phyloP scores from a whole-genome alignment of 1,140 invertebrate genomes.

The Bombus impatiens region DNA sequence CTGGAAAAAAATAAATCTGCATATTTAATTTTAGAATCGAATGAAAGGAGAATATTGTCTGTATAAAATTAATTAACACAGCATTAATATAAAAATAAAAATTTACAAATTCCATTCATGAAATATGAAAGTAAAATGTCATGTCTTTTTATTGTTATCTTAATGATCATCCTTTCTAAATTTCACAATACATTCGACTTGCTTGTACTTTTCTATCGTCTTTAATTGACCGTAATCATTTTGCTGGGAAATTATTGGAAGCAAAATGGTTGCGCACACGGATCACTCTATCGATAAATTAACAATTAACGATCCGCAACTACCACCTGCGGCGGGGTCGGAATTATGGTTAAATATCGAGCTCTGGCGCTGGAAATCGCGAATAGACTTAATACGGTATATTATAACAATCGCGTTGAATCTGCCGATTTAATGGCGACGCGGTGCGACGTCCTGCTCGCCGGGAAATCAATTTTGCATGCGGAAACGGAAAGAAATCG shows the following conservation, averaged over 20 bases:
- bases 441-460: background rate
- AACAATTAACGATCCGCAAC: slow-evolving; percentile 25
- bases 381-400: slow-evolving; percentile 26
- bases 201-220: no score
- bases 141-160: no score
- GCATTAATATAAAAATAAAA: no score
- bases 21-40: no score
- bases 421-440: slow-evolving; percentile 3
- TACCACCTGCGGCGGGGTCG: slow-evolving; percentile 1
- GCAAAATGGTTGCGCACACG: background rate
- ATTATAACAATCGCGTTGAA: slow-evolving; percentile 19
- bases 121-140: no score
- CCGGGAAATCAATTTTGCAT: slow-evolving; percentile 6
- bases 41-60: no score
- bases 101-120: no score
- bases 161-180: no score
- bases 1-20: no score
- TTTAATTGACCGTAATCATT: background rate
- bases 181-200: no score
- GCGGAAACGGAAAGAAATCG: slow-evolving; percentile 1
- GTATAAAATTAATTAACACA: no score
- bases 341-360: slow-evolving; percentile 28
- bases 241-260: background rate
- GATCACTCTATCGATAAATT: slow-evolving; percentile 30
- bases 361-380: background rate